Evolutionary conservation across 2,113 vertebrate genomes (phyloP).

Genomic region (Muntiacus reevesi): DNA sequence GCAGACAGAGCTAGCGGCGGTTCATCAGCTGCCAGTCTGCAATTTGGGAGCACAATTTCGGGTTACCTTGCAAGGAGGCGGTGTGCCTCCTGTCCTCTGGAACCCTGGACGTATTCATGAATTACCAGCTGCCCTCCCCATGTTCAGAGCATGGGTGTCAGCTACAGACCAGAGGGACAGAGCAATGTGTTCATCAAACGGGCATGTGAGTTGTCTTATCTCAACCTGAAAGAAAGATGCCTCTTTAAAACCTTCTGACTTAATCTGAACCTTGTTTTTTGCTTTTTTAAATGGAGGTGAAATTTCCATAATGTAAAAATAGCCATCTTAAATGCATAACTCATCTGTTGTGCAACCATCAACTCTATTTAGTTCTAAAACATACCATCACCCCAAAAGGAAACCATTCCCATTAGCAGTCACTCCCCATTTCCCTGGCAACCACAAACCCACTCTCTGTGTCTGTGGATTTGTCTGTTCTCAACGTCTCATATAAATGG

Average conservation of each 20-base stretch:
- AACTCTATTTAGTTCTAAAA: background rate
- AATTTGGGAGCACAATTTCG: background rate
- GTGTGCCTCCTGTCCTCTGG: too few species aligned
- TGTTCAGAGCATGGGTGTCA: background rate
- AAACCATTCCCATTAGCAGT: background rate
- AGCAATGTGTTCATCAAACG: background rate
- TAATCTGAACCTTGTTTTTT: background rate
- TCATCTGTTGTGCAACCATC: background rate
- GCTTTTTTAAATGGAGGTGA: background rate
- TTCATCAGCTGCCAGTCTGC: background rate
- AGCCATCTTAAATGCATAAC: background rate
- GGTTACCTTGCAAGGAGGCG: fast-evolving
- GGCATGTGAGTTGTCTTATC: background rate
- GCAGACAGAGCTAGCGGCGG: background rate
- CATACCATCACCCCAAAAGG: background rate
- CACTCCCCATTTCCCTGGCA: background rate
- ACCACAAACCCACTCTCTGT: background rate
- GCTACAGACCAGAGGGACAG: background rate
- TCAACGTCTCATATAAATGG: background rate
- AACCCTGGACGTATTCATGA: background rate
- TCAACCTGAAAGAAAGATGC: background rate
- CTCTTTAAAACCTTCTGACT: background rate
- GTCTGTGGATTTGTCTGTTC: background rate
- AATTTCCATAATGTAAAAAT: background rate
- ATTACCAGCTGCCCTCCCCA: background rate